Conservation (phyloP, 2,888 invertebrate species). For the Drosophila macrospina region DNA sequence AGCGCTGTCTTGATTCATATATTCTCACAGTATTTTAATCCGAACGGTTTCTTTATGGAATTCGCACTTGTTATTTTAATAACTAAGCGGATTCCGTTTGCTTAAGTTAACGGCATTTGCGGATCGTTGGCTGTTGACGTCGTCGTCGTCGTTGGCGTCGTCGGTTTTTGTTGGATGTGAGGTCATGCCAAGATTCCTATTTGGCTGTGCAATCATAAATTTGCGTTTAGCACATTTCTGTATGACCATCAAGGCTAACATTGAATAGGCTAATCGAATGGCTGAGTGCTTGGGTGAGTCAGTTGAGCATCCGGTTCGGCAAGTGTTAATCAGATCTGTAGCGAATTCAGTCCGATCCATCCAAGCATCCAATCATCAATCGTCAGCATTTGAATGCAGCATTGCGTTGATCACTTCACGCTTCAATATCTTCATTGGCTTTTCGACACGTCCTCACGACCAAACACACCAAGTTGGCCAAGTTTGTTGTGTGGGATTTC, state of each 20-base stretch:
- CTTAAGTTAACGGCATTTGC: slow-evolving; percentile 59
- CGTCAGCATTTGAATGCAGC: slow-evolving; percentile 32
- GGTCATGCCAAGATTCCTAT: slow-evolving; percentile 55
- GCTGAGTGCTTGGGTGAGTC: slow-evolving; percentile 33
- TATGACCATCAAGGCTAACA: slow-evolving; percentile 54
- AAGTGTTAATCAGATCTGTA: slow-evolving; percentile 69
- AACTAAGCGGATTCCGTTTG: slow-evolving; percentile 58
- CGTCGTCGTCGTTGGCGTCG: too few relatives aligned
- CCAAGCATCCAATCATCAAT: slow-evolving; percentile 52
- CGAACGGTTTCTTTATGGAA: slow-evolving; percentile 51
- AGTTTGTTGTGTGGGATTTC: slow-evolving; percentile 34
- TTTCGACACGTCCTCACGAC: slow-evolving; percentile 62
- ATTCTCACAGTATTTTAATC: slow-evolving; percentile 48
- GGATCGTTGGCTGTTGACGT: background rate
- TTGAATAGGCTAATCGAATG: slow-evolving; percentile 25
- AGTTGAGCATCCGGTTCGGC: slow-evolving; percentile 59
- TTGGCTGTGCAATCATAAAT: slow-evolving; percentile 60
- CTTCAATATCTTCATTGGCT: slow-evolving; percentile 32
- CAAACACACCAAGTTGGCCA: slow-evolving; percentile 35
- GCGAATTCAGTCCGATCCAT: slow-evolving; percentile 44
- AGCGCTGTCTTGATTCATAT: slow-evolving; percentile 22
- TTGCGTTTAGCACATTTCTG: slow-evolving; percentile 71
- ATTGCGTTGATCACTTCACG: slow-evolving; percentile 45
- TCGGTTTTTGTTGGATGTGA: slow-evolving; percentile 40
- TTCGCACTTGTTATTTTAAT: slow-evolving; percentile 33